These are phyloP conservation scores for Alectoris magna DNA, from an alignment of 2,797 vertebrate species.

Conservation along the genomic window DNA sequence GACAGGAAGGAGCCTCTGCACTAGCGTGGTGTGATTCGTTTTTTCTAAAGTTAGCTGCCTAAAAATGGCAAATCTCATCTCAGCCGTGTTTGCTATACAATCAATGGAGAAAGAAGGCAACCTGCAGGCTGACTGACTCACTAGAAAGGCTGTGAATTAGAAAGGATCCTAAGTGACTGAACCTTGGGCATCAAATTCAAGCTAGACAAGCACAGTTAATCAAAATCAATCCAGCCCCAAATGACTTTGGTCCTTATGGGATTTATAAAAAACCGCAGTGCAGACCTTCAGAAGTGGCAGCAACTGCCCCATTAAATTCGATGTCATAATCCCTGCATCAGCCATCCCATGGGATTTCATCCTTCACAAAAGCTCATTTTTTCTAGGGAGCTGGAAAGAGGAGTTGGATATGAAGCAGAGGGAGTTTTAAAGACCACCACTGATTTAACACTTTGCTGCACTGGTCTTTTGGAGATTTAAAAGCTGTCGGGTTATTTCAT, in stretches of 20 bases:
- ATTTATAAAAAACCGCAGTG: background rate
- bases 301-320: background rate
- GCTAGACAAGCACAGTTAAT: background rate
- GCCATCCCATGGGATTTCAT: conserved; percentile 5
- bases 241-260: background rate
- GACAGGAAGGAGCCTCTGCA: background rate
- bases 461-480: background rate
- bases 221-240: background rate
- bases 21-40: background rate
- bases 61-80: conserved; percentile 8
- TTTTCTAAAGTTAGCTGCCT: conserved; percentile 16
- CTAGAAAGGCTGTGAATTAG: background rate
- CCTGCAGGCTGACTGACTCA: conserved; percentile 6
- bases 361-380: background rate
- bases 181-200: background rate
- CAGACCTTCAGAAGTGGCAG: background rate
- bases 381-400: background rate
- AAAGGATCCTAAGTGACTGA: background rate
- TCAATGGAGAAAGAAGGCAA: background rate
- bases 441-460: background rate
- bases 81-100: background rate
- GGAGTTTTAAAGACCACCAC: background rate
- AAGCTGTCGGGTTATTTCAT: background rate
- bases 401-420: background rate
- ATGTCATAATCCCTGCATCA: background rate